These are phyloP conservation scores for Coracias cyanogaster DNA, from an alignment of 2,797 vertebrate genomes.

Conservation along the genomic window DNA sequence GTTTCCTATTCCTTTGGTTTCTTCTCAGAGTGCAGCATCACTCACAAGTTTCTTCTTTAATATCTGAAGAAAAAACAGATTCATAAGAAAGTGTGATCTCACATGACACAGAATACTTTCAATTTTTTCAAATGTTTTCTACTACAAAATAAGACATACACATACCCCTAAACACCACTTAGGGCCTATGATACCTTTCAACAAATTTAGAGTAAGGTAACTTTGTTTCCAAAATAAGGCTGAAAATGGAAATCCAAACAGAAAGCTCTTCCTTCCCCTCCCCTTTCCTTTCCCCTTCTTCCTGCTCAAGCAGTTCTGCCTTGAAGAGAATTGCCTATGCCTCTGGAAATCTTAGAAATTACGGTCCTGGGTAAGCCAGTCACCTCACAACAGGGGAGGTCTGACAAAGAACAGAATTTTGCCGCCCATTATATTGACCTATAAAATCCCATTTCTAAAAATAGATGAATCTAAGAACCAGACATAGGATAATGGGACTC, in stretches of 20 bases:
- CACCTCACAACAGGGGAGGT: background rate
- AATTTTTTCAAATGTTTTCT: background rate
- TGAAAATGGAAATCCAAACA: background rate
- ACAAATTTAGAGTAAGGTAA: background rate
- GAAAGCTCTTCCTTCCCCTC: background rate
- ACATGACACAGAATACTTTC: background rate
- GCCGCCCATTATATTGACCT: background rate
- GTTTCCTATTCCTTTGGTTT: background rate
- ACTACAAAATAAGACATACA: background rate
- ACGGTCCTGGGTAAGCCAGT: background rate
- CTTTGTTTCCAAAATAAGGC: background rate
- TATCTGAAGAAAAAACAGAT: constrained; percentile 9
- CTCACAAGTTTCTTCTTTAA: background rate
- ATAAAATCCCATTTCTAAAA: background rate
- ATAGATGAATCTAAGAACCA: background rate
- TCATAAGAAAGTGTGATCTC: background rate
- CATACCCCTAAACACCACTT: background rate
- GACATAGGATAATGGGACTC: background rate
- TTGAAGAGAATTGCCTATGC: background rate
- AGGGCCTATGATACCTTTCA: background rate
- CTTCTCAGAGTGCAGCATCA: background rate
- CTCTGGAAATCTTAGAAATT: background rate
- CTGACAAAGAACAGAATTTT: background rate
- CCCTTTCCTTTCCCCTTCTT: background rate
- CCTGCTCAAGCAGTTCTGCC: background rate